Conservation (phyloP, 2,797 vertebrate species). For the Vipera ursinii region DNA sequence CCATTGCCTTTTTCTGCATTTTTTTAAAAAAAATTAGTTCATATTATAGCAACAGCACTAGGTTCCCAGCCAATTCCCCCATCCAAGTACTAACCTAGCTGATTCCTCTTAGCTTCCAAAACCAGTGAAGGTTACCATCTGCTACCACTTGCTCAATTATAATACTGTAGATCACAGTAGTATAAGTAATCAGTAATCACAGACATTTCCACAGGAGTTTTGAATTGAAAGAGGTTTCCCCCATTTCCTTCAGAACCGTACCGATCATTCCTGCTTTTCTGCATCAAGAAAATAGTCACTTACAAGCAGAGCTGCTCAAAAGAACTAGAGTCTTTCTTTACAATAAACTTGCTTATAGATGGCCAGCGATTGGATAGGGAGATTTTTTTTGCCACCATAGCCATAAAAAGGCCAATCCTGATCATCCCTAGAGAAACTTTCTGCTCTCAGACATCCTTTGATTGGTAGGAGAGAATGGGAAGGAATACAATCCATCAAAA, state of each 20-base stretch:
- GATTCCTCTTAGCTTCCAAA: not conserved
- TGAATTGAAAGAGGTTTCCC: not conserved
- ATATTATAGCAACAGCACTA: not conserved
- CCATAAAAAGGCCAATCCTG: not conserved
- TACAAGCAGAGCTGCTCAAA: not conserved
- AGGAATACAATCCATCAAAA: too few species aligned
- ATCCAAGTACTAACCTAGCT: not conserved
- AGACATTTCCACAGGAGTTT: not conserved
- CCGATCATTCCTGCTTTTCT: not conserved
- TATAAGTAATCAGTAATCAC: not conserved
- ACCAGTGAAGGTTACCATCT: not conserved
- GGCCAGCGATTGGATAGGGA: too few species aligned
- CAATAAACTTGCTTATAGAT: too few species aligned
- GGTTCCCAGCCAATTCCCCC: not conserved
- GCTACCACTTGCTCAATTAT: not conserved
- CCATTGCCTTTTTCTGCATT: not conserved
- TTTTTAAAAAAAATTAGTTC: not conserved
- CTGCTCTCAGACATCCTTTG: too few species aligned
- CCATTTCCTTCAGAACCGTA: not conserved
- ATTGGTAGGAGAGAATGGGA: too few species aligned
- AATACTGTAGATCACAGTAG: not conserved
- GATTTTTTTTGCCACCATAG: not conserved
- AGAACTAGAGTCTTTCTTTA: too few species aligned
- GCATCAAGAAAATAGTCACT: not conserved
- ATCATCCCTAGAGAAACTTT: not conserved